phyloP scores from a whole-genome alignment of 2,797 vertebrate species.

The Diplodus puntazzo region DNA sequence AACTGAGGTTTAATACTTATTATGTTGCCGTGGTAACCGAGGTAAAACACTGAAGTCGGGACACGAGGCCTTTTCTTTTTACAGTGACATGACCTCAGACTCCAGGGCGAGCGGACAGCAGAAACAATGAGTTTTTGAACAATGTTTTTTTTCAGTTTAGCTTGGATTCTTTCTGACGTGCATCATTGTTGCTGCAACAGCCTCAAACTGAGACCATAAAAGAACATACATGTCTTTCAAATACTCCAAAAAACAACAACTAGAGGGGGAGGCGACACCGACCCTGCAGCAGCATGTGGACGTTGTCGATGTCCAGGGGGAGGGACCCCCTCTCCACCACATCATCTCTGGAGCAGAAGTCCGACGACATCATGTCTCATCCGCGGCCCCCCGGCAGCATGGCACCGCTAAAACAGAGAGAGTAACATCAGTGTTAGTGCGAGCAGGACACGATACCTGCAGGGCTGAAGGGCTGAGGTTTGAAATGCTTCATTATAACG shows the following conservation, averaged over 20 bases:
- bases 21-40: slow-evolving; percentile 40
- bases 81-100: slow-evolving; percentile 39
- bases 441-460: neutral
- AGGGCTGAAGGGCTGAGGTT: neutral
- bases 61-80: slow-evolving; percentile 17
- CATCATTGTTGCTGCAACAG: neutral
- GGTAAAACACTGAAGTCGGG: slow-evolving; percentile 37
- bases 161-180: neutral
- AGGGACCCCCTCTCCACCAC: slow-evolving; percentile 77
- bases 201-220: neutral
- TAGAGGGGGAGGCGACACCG: slow-evolving; percentile 44
- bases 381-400: slow-evolving; percentile 61
- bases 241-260: neutral
- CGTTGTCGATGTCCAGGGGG: slow-evolving; percentile 91
- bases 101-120: neutral
- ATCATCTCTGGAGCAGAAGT: slow-evolving; percentile 65
- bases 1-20: slow-evolving; percentile 16
- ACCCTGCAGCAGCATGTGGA: slow-evolving; percentile 91
- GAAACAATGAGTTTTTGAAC: slow-evolving; percentile 9
- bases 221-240: neutral
- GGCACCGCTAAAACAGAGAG: slow-evolving; percentile 31
- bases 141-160: neutral
- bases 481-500: neutral
- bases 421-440: neutral
- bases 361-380: slow-evolving; percentile 85